A percentile compares a stretch with the other conserved stretches of the same genome.
These are phyloP conservation scores for Tholera decimalis DNA, from an alignment of 2,888 invertebrate species.

Conservation along the genomic window DNA sequence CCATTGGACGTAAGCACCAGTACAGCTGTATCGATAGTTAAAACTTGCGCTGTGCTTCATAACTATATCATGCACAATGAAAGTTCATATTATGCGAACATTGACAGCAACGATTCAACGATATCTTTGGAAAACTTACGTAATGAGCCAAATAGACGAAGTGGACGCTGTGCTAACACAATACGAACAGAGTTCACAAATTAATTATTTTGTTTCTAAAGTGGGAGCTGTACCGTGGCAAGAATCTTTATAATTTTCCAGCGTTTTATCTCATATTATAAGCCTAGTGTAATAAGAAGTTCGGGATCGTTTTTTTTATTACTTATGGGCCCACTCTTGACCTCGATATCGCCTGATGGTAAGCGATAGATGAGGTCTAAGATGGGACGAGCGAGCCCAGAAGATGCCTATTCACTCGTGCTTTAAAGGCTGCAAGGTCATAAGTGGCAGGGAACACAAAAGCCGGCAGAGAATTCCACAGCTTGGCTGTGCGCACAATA, in stretches of 20 bases:
- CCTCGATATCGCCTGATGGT: too few species aligned
- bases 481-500: too few species aligned
- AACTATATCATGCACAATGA: constrained; percentile 23
- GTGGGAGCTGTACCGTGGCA: constrained; percentile 2
- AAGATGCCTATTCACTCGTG: too few species aligned
- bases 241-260: constrained; percentile 47
- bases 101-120: constrained; percentile 24
- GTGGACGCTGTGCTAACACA: constrained; percentile 17
- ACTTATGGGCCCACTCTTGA: too few species aligned
- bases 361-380: too few species aligned
- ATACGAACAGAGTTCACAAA: constrained; percentile 39
- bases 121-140: constrained; percentile 18
- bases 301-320: too few species aligned
- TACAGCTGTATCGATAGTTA: constrained; percentile 29
- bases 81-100: constrained; percentile 34
- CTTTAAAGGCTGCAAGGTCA: too few species aligned
- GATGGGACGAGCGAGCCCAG: too few species aligned
- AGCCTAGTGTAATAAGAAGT: constrained; percentile 31
- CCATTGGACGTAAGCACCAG: constrained; percentile 50
- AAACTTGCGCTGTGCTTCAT: constrained; percentile 31
- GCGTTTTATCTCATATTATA: constrained; percentile 48
- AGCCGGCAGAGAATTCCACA: too few species aligned
- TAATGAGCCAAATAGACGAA: constrained; percentile 9
- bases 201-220: constrained; percentile 31
- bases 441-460: too few species aligned